These are phyloP conservation scores for Aplysina aerophoba DNA, from an alignment of 37 sponge, comb jelly and placozoan species.

Conservation along the genomic window DNA sequence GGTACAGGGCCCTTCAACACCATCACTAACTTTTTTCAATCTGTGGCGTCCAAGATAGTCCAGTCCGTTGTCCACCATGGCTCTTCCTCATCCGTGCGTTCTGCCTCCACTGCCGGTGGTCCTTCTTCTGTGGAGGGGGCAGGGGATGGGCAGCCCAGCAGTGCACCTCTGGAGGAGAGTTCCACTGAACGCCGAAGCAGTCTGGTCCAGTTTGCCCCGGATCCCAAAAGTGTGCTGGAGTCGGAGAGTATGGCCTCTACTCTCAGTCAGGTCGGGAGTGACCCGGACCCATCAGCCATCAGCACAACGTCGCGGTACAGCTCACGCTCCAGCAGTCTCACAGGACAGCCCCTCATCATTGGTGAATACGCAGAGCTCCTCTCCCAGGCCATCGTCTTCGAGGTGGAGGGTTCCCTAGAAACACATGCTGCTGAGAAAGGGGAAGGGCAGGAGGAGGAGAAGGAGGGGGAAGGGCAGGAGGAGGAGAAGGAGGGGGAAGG, in stretches of 20 bases:
- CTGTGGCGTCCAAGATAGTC: too few relatives aligned
- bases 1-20: too few relatives aligned
- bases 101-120: too few relatives aligned
- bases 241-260: slow-evolving; percentile 6
- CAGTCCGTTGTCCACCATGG: too few relatives aligned
- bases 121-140: background rate
- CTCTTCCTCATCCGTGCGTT: too few relatives aligned
- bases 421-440: too few relatives aligned
- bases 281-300: slow-evolving; percentile 12
- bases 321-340: slow-evolving; percentile 51
- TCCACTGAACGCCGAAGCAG: background rate
- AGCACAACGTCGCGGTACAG: slow-evolving; percentile 21
- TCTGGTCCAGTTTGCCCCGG: slow-evolving; percentile 12
- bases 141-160: background rate
- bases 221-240: background rate
- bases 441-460: too few relatives aligned
- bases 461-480: too few relatives aligned
- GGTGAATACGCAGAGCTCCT: slow-evolving; percentile 9
- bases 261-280: background rate
- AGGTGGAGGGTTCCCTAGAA: background rate
- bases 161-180: background rate
- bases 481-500: too few relatives aligned
- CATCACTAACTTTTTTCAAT: too few relatives aligned
- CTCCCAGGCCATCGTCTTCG: background rate
- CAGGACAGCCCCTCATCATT: slow-evolving; percentile 43